Evolutionary conservation across 2,888 invertebrate genomes (phyloP).

Genomic region (Ethmia dodecea): DNA sequence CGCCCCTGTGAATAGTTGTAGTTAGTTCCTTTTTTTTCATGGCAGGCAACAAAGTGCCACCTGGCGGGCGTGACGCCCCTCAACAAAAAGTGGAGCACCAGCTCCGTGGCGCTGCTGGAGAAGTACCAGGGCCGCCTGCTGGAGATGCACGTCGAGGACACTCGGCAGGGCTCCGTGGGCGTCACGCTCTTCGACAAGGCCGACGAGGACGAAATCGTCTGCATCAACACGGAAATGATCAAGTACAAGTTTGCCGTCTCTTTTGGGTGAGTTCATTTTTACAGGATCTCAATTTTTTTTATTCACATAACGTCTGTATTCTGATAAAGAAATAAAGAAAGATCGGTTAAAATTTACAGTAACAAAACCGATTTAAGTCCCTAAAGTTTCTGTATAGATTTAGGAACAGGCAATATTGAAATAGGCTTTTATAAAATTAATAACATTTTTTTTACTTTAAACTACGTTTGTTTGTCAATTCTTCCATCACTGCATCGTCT

Average conservation of each 20-base stretch:
- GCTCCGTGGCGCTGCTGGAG: slow-evolving; percentile 45
- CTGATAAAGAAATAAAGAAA: too few species aligned
- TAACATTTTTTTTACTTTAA: too few species aligned
- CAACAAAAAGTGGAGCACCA: slow-evolving; percentile 53
- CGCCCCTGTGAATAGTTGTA: too few species aligned
- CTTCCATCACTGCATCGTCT: too few species aligned
- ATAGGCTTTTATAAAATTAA: too few species aligned
- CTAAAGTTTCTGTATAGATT: too few species aligned
- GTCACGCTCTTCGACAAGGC: slow-evolving; percentile 45
- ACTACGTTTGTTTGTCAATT: too few species aligned
- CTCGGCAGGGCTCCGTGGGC: slow-evolving; percentile 41
- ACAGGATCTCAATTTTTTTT: background rate
- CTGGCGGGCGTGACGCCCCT: slow-evolving; percentile 56
- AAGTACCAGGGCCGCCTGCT: slow-evolving; percentile 33
- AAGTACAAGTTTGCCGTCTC: slow-evolving; percentile 55
- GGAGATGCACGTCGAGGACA: slow-evolving; percentile 50
- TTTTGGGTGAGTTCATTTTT: slow-evolving; percentile 45
- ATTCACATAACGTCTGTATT: too few species aligned
- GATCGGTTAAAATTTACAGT: too few species aligned
- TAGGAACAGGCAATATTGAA: too few species aligned
- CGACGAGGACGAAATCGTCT: slow-evolving; percentile 37
- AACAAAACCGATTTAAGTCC: too few species aligned
- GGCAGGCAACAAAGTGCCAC: slow-evolving; percentile 60
- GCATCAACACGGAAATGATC: slow-evolving; percentile 60
- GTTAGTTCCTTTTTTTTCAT: too few species aligned